phyloP scores from a whole-genome alignment of 2,113 vertebrate species.

The Anguilla rostrata region DNA sequence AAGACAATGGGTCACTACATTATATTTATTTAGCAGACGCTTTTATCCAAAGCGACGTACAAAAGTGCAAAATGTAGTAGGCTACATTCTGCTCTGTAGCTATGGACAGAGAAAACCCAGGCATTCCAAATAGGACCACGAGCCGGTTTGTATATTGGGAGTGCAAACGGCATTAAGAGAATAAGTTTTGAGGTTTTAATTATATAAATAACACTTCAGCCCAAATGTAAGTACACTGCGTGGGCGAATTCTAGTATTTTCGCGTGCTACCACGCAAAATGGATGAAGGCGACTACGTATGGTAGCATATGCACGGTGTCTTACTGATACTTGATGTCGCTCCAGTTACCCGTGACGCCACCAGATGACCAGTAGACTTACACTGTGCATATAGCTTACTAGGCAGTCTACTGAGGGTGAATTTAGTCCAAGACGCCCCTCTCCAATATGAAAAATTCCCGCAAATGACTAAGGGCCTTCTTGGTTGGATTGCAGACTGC shows the following conservation, averaged over 20 bases:
- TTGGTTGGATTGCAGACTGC: constrained; percentile 60
- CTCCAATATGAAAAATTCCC: constrained; percentile 52
- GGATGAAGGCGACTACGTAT: background rate
- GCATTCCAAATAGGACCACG: background rate
- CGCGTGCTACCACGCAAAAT: background rate
- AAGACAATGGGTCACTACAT: background rate
- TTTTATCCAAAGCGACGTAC: too few species aligned
- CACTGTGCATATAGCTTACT: too few species aligned
- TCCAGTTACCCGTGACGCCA: constrained; percentile 48
- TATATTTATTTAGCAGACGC: too few species aligned
- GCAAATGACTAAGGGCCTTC: constrained; percentile 61
- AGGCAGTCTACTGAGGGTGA: background rate
- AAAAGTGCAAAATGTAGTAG: background rate
- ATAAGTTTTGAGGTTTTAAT: background rate
- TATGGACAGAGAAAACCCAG: background rate
- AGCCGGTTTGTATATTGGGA: background rate
- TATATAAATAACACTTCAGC: background rate
- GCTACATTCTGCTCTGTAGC: background rate
- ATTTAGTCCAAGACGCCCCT: constrained; percentile 40
- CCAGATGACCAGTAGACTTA: background rate
- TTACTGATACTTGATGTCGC: background rate
- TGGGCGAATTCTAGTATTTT: background rate
- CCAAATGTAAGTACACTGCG: background rate
- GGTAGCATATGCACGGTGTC: background rate
- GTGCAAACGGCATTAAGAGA: background rate